These are phyloP conservation scores for Molossus molossus DNA, from an alignment of 2,797 vertebrate genomes.

Conservation along the genomic window DNA sequence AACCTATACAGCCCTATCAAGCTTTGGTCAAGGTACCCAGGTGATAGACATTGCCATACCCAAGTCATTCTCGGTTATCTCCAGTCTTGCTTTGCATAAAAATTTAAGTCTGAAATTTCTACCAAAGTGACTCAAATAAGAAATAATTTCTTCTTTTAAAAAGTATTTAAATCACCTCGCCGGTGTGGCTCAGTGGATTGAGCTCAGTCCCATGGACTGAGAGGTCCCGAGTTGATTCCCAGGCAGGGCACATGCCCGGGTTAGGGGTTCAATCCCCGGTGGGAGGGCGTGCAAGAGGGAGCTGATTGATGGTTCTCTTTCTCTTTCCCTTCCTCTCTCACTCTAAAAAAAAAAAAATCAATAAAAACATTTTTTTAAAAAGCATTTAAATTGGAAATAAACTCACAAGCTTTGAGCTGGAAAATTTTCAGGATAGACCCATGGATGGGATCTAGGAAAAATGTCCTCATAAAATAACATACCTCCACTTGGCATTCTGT, in stretches of 20 bases:
- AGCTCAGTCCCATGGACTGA: too few species aligned
- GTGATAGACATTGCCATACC: not conserved
- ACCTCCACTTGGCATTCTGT: not conserved
- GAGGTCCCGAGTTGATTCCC: too few species aligned
- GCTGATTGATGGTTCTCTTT: too few species aligned
- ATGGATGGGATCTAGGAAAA: conserved; percentile 11
- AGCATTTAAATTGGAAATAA: conserved; percentile 60
- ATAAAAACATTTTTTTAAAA: not conserved
- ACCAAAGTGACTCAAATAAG: not conserved
- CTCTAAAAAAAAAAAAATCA: too few species aligned
- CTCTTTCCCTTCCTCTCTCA: too few species aligned
- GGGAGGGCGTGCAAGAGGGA: too few species aligned
- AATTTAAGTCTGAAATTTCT: conserved; percentile 57
- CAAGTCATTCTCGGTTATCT: conserved; percentile 33
- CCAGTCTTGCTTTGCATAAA: conserved; percentile 37
- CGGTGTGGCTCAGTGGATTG: too few species aligned
- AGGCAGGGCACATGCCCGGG: too few species aligned
- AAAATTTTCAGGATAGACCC: conserved; percentile 22
- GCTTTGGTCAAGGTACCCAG: not conserved
- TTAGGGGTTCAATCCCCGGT: too few species aligned
- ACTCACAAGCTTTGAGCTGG: not conserved
- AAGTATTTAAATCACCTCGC: not conserved
- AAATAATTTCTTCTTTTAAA: conserved; percentile 42
- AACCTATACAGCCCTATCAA: not conserved
- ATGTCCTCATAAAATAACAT: conserved; percentile 39